Conservation (phyloP, 2,888 invertebrate genomes). For the Kryphioiulus occultus region DNA sequence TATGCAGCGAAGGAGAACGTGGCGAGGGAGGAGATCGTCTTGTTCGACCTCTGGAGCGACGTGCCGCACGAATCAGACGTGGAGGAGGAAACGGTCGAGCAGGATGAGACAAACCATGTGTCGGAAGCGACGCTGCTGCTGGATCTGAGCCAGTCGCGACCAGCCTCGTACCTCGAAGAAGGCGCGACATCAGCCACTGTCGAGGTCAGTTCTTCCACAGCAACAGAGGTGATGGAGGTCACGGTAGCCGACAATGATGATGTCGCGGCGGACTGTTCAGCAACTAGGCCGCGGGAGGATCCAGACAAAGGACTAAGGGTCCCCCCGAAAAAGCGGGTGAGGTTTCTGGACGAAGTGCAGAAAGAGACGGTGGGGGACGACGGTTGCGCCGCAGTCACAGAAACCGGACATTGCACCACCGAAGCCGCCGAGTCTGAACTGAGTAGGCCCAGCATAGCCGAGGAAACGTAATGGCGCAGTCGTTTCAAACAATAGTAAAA, state of each 20-base stretch:
- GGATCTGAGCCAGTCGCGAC: neutral
- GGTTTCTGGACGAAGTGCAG: conserved; percentile 8
- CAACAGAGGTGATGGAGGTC: neutral
- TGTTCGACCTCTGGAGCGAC: neutral
- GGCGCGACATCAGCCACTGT: neutral
- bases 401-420: neutral
- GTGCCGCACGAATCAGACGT: neutral
- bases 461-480: neutral
- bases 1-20: too few species aligned
- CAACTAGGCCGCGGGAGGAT: neutral
- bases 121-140: neutral
- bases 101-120: neutral
- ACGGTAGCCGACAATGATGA: neutral
- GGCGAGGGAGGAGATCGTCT: neutral
- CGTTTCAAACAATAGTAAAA: neutral
- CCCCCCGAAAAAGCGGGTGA: conserved; percentile 39
- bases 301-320: neutral
- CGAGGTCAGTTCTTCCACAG: too few species aligned
- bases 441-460: neutral
- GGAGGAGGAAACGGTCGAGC: neutral
- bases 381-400: neutral
- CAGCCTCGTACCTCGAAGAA: neutral
- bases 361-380: neutral
- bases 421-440: neutral
- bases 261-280: neutral